Conservation (phyloP, 2,113 vertebrate genomes). For the Catharus minimus region DNA sequence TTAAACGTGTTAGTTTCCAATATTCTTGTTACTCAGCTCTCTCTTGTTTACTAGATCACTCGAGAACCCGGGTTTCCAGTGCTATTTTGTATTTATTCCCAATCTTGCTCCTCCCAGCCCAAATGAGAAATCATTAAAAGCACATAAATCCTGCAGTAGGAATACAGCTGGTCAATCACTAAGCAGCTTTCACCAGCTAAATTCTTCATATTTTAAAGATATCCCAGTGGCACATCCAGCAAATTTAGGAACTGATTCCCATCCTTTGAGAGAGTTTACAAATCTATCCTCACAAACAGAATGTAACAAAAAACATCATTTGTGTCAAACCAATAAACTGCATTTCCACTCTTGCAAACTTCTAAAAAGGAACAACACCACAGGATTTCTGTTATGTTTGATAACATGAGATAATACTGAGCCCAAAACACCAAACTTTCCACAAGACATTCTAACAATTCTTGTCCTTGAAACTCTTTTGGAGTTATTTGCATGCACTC, state of each 20-base stretch:
- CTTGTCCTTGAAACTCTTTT: background rate
- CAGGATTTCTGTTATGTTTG: background rate
- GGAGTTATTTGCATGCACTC: background rate
- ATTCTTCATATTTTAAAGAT: background rate
- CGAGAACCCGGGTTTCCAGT: background rate
- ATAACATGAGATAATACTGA: background rate
- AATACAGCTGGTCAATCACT: background rate
- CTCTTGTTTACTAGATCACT: background rate
- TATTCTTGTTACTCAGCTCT: background rate
- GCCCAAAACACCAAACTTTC: background rate
- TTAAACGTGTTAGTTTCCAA: background rate
- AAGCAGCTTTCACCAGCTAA: background rate
- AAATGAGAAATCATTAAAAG: conserved; percentile 4
- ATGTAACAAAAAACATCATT: background rate
- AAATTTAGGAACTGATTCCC: background rate
- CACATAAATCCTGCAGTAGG: background rate
- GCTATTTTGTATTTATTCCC: background rate
- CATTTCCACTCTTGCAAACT: background rate
- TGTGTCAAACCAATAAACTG: background rate
- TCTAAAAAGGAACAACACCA: background rate
- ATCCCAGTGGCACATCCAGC: background rate
- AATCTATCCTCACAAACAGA: background rate
- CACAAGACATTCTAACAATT: background rate
- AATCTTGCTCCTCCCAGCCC: background rate
- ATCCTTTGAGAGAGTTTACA: background rate